These are phyloP conservation scores for Adineta ricciae DNA, from an alignment of 2,888 invertebrate species.

Conservation along the genomic window DNA sequence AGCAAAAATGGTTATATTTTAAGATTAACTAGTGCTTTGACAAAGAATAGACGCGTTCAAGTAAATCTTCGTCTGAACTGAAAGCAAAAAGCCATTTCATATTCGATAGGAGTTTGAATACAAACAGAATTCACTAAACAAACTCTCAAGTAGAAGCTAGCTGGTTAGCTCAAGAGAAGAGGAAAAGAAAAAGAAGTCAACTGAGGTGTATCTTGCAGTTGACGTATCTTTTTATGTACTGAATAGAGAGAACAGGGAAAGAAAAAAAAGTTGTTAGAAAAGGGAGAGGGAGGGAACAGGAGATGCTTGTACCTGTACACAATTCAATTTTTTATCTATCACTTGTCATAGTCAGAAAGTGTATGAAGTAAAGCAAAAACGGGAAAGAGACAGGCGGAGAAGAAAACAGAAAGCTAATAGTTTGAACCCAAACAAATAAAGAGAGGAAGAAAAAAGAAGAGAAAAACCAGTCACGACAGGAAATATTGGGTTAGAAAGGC, in stretches of 20 bases:
- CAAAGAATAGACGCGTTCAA: not conserved
- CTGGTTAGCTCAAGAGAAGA: not conserved
- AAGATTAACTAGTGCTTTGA: not conserved
- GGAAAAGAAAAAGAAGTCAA: not conserved
- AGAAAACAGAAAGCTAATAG: not conserved
- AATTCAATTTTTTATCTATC: not conserved
- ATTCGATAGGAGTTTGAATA: not conserved
- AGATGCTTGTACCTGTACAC: not conserved
- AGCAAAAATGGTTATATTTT: not conserved
- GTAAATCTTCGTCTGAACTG: not conserved
- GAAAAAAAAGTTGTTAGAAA: not conserved
- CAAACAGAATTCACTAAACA: not conserved
- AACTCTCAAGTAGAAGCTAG: too few relatives aligned
- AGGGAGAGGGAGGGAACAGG: too few relatives aligned
- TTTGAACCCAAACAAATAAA: not conserved
- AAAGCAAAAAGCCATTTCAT: not conserved
- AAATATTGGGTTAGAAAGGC: not conserved
- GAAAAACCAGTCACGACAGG: not conserved
- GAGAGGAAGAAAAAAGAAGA: not conserved
- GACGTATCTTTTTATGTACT: not conserved
- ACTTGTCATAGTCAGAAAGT: not conserved
- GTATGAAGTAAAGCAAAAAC: not conserved
- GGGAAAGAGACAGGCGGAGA: not conserved
- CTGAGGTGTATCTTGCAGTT: not conserved
- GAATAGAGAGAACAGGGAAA: not conserved